phyloP scores from a whole-genome alignment of 2,888 invertebrate species.

The Notocelia uddmanniana region DNA sequence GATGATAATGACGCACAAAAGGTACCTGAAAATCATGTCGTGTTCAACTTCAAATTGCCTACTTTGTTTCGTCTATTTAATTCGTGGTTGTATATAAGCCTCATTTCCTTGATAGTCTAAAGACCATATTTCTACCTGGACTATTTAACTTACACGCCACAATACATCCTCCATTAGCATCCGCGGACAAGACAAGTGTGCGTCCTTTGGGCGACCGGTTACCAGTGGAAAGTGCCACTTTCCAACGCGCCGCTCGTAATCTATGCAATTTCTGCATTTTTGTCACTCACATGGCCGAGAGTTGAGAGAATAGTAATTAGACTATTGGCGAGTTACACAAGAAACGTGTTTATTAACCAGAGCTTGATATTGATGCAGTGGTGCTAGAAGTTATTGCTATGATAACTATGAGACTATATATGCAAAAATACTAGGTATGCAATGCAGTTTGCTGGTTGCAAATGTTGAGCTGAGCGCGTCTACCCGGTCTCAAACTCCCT shows the following conservation, averaged over 20 bases:
- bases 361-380: not conserved
- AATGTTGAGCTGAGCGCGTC: too few relatives aligned
- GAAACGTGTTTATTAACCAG: not conserved
- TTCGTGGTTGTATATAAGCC: not conserved
- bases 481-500: too few relatives aligned
- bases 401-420: too few relatives aligned
- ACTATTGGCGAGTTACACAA: not conserved
- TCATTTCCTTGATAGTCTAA: not conserved
- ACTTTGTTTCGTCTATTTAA: not conserved
- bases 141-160: not conserved
- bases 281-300: constrained; percentile 34
- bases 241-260: constrained; percentile 65
- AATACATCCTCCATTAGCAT: constrained; percentile 32
- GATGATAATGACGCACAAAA: not conserved
- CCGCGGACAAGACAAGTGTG: constrained; percentile 28
- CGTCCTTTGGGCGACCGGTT: constrained; percentile 54
- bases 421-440: too few relatives aligned
- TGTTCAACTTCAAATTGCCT: too few relatives aligned
- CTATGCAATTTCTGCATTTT: constrained; percentile 49
- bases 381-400: too few relatives aligned
- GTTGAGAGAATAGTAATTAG: constrained; percentile 39
- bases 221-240: constrained; percentile 68
- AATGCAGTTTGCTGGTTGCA: too few relatives aligned
- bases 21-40: too few relatives aligned
- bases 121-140: not conserved